phyloP scores from a whole-genome alignment of 2,888 invertebrate species.

The Drosophila nr. perissopoda region DNA sequence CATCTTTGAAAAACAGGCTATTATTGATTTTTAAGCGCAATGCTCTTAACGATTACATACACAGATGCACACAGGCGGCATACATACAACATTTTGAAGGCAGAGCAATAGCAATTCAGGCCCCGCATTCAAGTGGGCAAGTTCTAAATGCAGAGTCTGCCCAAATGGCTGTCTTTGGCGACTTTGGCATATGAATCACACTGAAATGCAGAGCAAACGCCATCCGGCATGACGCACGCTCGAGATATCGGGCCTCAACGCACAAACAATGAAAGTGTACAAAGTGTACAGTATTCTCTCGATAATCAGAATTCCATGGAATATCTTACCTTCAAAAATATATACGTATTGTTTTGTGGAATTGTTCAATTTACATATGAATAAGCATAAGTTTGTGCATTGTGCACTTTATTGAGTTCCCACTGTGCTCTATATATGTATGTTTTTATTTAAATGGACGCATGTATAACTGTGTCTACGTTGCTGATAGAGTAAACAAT shows the following conservation, averaged over 20 bases:
- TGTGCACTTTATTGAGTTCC: not conserved
- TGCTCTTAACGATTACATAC: slow-evolving; percentile 42
- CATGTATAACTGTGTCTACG: slow-evolving; percentile 19
- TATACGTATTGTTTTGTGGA: not conserved
- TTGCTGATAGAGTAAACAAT: slow-evolving; percentile 49
- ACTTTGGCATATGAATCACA: slow-evolving; percentile 41
- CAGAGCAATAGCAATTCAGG: slow-evolving; percentile 28
- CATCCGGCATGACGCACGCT: slow-evolving; percentile 50
- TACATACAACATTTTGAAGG: slow-evolving; percentile 3
- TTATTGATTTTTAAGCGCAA: slow-evolving; percentile 52
- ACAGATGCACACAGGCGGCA: slow-evolving; percentile 8
- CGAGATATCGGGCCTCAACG: slow-evolving; percentile 33
- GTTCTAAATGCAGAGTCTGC: slow-evolving; percentile 31
- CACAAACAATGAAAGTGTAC: slow-evolving; percentile 1
- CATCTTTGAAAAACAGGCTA: slow-evolving; percentile 37
- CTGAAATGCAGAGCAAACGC: slow-evolving; percentile 14
- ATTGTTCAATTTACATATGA: not conserved
- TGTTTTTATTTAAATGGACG: slow-evolving; percentile 7
- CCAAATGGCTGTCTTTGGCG: slow-evolving; percentile 32
- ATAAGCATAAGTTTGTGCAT: not conserved
- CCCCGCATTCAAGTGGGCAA: slow-evolving; percentile 36
- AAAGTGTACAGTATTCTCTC: not conserved
- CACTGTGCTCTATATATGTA: not conserved
- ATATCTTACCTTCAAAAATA: not conserved
- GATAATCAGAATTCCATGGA: not conserved